These are phyloP conservation scores for Brachionus rubens DNA, from an alignment of 1,140 invertebrate species.

Conservation along the genomic window DNA sequence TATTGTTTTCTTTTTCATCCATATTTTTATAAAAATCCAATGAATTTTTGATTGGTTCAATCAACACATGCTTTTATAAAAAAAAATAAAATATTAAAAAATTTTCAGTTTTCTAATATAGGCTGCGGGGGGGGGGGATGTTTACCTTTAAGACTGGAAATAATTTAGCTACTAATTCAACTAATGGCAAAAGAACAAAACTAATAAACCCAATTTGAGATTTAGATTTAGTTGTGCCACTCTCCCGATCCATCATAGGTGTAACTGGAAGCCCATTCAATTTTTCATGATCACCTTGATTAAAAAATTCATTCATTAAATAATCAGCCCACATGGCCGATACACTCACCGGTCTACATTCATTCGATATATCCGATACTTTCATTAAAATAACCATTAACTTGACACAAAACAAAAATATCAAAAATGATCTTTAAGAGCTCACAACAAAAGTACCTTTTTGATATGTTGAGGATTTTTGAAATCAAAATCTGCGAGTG, in stretches of 20 bases:
- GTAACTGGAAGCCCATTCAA: constrained; percentile 60
- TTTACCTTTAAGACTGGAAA: constrained; percentile 33
- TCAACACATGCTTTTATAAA: background rate
- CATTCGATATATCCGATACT: constrained; percentile 62
- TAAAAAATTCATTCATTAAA: constrained; percentile 61
- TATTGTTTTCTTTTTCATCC: background rate
- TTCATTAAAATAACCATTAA: constrained; percentile 62
- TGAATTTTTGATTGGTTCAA: constrained; percentile 24
- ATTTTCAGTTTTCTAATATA: too few species aligned
- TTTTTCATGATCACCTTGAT: constrained; percentile 60
- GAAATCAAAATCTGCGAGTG: constrained; percentile 46
- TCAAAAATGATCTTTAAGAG: background rate
- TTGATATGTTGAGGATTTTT: background rate
- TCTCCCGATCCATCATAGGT: constrained; percentile 62
- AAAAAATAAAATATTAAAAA: background rate
- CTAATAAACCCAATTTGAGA: constrained; percentile 62
- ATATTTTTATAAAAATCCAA: constrained; percentile 43
- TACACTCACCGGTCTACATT: constrained; percentile 60
- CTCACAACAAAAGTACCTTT: background rate
- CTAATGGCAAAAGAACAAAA: constrained; percentile 60
- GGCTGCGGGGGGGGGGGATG: too few species aligned
- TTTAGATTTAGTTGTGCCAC: constrained; percentile 59
- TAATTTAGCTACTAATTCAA: constrained; percentile 47
- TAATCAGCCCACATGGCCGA: constrained; percentile 62
- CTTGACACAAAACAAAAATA: constrained; percentile 47